phyloP scores from a whole-genome alignment of 2,888 invertebrate genomes.

The Cinara cedri region DNA sequence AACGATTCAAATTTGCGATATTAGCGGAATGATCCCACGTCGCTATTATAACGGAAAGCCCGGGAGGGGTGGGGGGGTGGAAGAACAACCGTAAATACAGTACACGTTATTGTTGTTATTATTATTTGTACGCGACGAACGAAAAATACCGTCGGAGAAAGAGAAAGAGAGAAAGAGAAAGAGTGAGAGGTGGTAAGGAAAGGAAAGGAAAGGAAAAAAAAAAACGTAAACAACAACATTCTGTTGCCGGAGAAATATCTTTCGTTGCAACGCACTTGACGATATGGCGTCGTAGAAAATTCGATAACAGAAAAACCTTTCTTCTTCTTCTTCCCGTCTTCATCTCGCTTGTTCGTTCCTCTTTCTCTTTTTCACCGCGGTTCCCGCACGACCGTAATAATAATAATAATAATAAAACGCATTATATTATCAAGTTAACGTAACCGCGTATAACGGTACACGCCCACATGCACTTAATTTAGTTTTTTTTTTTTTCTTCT shows the following conservation, averaged over 20 bases:
- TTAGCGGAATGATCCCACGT: too few species aligned
- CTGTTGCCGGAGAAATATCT: conserved; percentile 21
- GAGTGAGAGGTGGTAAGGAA: neutral
- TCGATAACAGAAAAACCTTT: conserved; percentile 48
- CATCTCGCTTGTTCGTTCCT: neutral
- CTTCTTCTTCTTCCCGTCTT: conserved; percentile 35
- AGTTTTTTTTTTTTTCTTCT: conserved; percentile 23
- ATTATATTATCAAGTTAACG: conserved; percentile 36
- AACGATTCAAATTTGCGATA: too few species aligned
- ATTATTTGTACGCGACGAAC: too few species aligned
- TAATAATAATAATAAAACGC: neutral
- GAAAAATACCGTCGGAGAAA: too few species aligned
- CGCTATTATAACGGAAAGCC: too few species aligned
- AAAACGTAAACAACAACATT: conserved; percentile 28
- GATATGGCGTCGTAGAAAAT: conserved; percentile 47
- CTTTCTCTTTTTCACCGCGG: conserved; percentile 33
- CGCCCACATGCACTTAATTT: conserved; percentile 52
- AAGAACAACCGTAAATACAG: too few species aligned
- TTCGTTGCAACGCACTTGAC: neutral
- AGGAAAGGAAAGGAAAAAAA: neutral
- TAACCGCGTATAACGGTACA: conserved; percentile 56
- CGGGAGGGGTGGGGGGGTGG: too few species aligned
- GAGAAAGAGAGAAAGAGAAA: neutral
- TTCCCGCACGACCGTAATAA: conserved; percentile 21
- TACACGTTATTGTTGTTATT: too few species aligned